A percentile compares a stretch with the other conserved stretches of the same genome.
These are phyloP conservation scores for Drosophila eugracilis DNA, from an alignment of 1,140 invertebrate genomes.

Conservation along the genomic window DNA sequence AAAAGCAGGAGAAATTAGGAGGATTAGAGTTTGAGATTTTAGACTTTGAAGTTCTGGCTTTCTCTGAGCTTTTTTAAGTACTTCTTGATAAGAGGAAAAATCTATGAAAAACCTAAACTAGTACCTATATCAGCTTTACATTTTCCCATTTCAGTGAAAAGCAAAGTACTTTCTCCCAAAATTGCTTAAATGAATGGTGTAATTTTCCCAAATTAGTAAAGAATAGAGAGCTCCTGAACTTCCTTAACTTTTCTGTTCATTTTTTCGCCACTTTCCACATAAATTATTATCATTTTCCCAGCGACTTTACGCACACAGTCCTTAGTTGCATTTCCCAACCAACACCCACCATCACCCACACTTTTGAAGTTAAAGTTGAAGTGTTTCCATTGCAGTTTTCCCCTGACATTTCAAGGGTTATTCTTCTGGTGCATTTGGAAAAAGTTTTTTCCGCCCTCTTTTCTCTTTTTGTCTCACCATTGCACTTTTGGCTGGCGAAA, in stretches of 20 bases:
- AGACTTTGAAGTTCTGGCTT: neutral
- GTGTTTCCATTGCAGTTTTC: slow-evolving; percentile 45
- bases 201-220: slow-evolving; percentile 23
- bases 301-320: slow-evolving; percentile 21
- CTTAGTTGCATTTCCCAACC: neutral
- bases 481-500: slow-evolving; percentile 39
- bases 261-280: slow-evolving; percentile 25
- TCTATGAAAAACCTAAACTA: no score
- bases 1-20: neutral
- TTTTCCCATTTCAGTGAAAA: neutral
- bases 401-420: slow-evolving; percentile 48
- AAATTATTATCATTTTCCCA: slow-evolving; percentile 41
- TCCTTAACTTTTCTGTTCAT: slow-evolving; percentile 2
- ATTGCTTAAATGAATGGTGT: slow-evolving; percentile 14
- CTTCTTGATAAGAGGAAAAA: no score
- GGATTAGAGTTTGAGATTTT: neutral
- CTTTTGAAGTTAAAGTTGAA: slow-evolving; percentile 30
- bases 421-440: slow-evolving; percentile 37
- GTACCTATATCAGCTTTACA: neutral
- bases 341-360: no score
- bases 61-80: no score
- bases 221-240: slow-evolving; percentile 3
- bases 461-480: slow-evolving; percentile 10
- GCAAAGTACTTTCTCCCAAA: slow-evolving; percentile 1
- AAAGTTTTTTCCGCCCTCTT: slow-evolving; percentile 24